Evolutionary conservation across 1,140 invertebrate genomes (phyloP), one percentile per base, ranked within the genome.

Genomic region (Euwallacea similis): DNA sequence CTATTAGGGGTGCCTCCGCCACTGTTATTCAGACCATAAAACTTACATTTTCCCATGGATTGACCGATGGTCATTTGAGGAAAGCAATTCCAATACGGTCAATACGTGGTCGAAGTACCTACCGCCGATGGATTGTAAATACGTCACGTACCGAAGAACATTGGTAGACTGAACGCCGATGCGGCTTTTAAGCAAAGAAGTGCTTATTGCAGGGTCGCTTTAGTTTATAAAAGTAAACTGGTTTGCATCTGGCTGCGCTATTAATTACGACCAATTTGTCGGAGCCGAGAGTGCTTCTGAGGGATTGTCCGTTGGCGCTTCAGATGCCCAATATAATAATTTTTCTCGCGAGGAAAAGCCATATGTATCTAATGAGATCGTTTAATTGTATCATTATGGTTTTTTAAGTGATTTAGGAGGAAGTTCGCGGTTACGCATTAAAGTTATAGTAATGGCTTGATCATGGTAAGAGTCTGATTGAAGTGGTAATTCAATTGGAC

Each of bases 141-240:
- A 50, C 46, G 46, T 50, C 13, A 50, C 46, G 46, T 13, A 50
- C 46, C 46, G 46, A 50, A 10, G 2, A 10, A 13, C 46, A 50
- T 11, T 50, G 46, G 9, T 13, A 50, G 9, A 11, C 9, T 50
- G 13, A 50, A 50, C 46, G 9, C 9, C 9, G 46, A 50, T 50
- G 46, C 46, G 46, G 46, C 46, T 50, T 50, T 50, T 50, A 50
- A 10, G 9, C 13, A 50, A 50, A 50, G 46, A 50, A 50, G 46
- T 50, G 13, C 46, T 50, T 50, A 50, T 50, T 13, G 46, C 21
- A 33, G 46, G 9, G 13, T 50, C 46, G 46, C 13, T 10, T 10
- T 50, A 11, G 46, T 10, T 13, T 50, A 11, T 50, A 50, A 11
- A 50, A 50, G 46, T 50, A 50, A 50, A 50, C 46, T 50, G 46